phyloP scores from a whole-genome alignment of 2,888 invertebrate species.

The Latrodectus hesperus region DNA sequence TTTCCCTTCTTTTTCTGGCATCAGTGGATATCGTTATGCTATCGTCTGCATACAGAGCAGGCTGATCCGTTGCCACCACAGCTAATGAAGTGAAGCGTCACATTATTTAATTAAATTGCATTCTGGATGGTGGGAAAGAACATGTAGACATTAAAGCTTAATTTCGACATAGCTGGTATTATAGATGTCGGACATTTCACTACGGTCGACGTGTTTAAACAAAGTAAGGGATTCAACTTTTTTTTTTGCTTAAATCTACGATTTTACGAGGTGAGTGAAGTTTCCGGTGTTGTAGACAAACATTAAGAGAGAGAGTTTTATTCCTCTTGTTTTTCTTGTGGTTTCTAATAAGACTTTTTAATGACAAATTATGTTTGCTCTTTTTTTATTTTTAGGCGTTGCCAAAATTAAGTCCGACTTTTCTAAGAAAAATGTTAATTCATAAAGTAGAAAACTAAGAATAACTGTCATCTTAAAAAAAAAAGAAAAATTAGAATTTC shows the following conservation, averaged over 20 bases:
- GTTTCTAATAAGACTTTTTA: slow-evolving; percentile 22
- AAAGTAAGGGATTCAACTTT: slow-evolving; percentile 15
- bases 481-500: no score
- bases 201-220: slow-evolving; percentile 41
- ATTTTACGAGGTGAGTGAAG: not conserved
- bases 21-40: no score
- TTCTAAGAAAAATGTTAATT: not conserved
- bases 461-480: not conserved
- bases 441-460: not conserved
- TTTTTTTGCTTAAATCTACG: not conserved
- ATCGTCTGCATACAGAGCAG: no score
- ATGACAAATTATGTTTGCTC: not conserved
- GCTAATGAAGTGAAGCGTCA: slow-evolving; percentile 45
- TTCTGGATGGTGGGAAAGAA: slow-evolving; percentile 6
- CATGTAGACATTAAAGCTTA: slow-evolving; percentile 60
- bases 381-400: not conserved
- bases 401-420: no score
- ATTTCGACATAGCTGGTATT: slow-evolving; percentile 58
- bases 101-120: slow-evolving; percentile 50
- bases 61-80: slow-evolving; percentile 7
- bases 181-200: slow-evolving; percentile 51
- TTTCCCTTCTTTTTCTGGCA: not conserved
- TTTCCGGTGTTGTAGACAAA: slow-evolving; percentile 24
- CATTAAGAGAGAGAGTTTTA: slow-evolving; percentile 32
- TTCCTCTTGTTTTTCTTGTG: slow-evolving; percentile 39